phyloP scores from a whole-genome alignment of 1,140 invertebrate genomes.

The Cotesia chilonis region DNA sequence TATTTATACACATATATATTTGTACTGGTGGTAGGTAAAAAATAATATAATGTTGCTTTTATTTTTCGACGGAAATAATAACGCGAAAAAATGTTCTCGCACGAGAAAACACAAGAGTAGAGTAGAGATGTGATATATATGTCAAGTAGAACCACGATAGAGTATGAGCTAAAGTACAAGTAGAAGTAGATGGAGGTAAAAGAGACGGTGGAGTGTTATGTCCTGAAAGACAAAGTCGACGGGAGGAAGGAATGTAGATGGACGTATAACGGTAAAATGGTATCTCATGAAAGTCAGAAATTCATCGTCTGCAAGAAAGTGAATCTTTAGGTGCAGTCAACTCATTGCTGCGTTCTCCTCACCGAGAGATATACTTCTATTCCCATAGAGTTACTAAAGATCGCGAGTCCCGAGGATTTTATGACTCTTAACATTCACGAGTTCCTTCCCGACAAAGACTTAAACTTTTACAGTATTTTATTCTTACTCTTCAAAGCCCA shows the following conservation, averaged over 20 bases:
- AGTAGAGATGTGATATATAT: neutral
- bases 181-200: neutral
- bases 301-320: conserved; percentile 29
- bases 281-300: conserved; percentile 36
- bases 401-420: conserved; percentile 5
- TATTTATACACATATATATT: too few species aligned
- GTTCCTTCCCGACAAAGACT: neutral
- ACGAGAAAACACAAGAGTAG: neutral
- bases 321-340: conserved; percentile 7
- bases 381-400: neutral
- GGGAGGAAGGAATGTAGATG: conserved; percentile 31
- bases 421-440: neutral
- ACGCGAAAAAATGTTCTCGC: neutral
- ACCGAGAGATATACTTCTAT: neutral
- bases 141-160: neutral
- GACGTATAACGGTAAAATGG: conserved; percentile 28
- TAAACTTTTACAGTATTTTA: conserved; percentile 7
- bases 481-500: too few species aligned
- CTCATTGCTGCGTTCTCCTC: neutral
- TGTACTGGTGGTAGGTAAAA: too few species aligned
- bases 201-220: conserved; percentile 3
- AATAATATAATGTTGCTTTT: too few species aligned
- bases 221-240: conserved; percentile 16
- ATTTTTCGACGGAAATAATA: neutral
- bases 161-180: neutral